These are phyloP conservation scores for Phragmatobia fuliginosa DNA, from an alignment of 2,888 invertebrate genomes.

Conservation along the genomic window DNA sequence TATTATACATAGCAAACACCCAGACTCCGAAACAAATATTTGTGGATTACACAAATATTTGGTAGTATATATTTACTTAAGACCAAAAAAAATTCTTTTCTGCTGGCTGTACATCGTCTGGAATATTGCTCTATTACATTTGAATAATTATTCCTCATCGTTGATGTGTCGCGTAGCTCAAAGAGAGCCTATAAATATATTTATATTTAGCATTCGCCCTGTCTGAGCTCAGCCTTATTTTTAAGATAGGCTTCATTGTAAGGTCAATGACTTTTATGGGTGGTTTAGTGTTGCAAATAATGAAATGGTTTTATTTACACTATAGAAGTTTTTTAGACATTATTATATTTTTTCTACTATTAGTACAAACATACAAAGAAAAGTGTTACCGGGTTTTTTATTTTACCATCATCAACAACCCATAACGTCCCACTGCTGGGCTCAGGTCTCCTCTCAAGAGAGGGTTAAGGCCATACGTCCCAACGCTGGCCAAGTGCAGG, in stretches of 20 bases:
- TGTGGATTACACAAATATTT: too few species aligned
- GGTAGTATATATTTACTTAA: too few species aligned
- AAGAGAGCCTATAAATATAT: conserved; percentile 49
- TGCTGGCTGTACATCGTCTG: conserved; percentile 52
- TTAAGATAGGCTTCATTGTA: conserved; percentile 40
- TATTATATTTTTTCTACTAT: too few species aligned
- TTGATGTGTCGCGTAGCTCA: conserved; percentile 73
- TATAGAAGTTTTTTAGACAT: not conserved
- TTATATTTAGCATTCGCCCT: conserved; percentile 34
- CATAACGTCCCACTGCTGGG: too few species aligned
- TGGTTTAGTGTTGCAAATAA: conserved; percentile 1
- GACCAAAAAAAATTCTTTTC: conserved; percentile 27
- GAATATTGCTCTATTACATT: conserved; percentile 77
- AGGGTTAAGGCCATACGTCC: too few species aligned
- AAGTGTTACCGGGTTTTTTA: too few species aligned
- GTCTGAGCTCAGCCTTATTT: conserved; percentile 42
- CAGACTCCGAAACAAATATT: too few species aligned
- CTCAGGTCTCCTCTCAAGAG: too few species aligned
- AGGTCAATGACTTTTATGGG: conserved; percentile 37
- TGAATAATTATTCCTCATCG: conserved; percentile 78
- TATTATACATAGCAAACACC: too few species aligned
- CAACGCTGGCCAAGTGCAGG: too few species aligned
- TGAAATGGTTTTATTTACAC: conserved; percentile 10
- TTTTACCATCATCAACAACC: too few species aligned
- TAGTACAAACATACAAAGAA: too few species aligned